Evolutionary conservation across 2,797 vertebrate genomes (phyloP).

Genomic region (Eulemur albifrons): DNA sequence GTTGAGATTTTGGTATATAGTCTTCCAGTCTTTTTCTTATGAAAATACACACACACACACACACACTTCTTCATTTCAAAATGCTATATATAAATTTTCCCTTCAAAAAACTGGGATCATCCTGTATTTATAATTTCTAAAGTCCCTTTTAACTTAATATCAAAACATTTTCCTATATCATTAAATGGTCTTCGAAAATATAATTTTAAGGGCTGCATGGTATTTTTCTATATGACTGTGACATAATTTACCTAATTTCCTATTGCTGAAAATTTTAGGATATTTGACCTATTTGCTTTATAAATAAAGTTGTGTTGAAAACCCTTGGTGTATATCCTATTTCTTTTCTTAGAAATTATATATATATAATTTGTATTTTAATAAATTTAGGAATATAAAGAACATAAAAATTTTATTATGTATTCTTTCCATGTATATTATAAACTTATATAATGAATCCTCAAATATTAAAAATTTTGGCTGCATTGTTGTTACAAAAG

Average conservation of each 20-base stretch:
- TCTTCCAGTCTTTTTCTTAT: background rate
- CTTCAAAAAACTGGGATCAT: background rate
- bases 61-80: background rate
- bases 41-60: background rate
- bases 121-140: background rate
- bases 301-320: background rate
- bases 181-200: background rate
- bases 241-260: background rate
- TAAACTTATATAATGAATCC: slow-evolving; percentile 2
- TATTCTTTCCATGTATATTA: background rate
- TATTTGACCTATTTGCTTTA: background rate
- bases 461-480: background rate
- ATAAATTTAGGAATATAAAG: background rate
- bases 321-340: background rate
- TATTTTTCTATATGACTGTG: background rate
- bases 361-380: background rate
- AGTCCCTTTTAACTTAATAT: background rate
- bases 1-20: background rate
- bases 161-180: background rate
- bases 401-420: background rate
- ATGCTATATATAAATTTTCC: background rate
- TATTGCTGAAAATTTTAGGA: background rate
- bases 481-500: background rate
- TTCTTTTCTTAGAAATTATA: background rate
- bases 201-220: background rate